These are phyloP conservation scores for Cetoscarus ocellatus DNA, from an alignment of 2,797 vertebrate genomes.

Conservation along the genomic window DNA sequence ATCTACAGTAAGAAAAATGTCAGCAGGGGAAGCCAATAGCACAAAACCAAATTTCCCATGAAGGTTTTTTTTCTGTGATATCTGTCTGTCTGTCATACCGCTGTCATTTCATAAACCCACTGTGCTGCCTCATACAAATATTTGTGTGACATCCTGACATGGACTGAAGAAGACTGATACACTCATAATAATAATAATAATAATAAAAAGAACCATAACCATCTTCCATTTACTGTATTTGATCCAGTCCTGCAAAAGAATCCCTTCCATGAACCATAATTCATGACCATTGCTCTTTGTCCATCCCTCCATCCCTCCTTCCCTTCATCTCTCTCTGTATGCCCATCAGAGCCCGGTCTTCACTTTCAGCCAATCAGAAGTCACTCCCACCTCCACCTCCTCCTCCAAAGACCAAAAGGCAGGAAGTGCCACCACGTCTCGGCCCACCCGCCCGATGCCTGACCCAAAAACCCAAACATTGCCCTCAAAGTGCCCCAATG, in stretches of 20 bases:
- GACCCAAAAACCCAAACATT: constrained; percentile 93
- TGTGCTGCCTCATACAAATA: constrained; percentile 19
- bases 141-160: constrained; percentile 3
- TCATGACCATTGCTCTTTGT: constrained; percentile 80
- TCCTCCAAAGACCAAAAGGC: constrained; percentile 84
- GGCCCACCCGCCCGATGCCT: constrained; percentile 70
- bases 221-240: constrained; percentile 18
- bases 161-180: not conserved
- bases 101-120: constrained; percentile 54
- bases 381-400: constrained; percentile 76
- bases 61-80: constrained; percentile 13
- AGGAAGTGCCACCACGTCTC: constrained; percentile 74
- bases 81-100: constrained; percentile 51
- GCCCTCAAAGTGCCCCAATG: constrained; percentile 88
- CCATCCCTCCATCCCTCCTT: constrained; percentile 61
- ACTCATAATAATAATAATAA: not conserved
- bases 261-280: constrained; percentile 75
- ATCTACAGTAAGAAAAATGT: constrained; percentile 22
- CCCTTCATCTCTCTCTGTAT: constrained; percentile 70
- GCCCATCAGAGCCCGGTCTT: constrained; percentile 89
- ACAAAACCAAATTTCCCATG: constrained; percentile 47
- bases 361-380: constrained; percentile 90
- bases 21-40: constrained; percentile 10
- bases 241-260: constrained; percentile 19
- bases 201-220: not conserved